phyloP scores from a whole-genome alignment of 2,888 invertebrate genomes.

The Ochropleura plecta region DNA sequence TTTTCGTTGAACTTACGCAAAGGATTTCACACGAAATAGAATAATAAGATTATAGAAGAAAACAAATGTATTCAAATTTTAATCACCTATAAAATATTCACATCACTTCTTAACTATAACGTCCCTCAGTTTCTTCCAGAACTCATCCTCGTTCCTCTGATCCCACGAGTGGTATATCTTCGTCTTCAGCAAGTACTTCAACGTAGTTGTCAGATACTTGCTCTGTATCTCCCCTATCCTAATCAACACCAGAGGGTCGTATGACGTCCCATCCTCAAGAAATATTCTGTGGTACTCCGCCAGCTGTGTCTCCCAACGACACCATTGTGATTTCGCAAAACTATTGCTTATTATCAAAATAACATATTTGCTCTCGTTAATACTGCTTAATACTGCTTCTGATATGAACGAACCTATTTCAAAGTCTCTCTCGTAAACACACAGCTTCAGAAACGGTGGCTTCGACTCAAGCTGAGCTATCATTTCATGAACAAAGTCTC shows the following conservation, averaged over 20 bases:
- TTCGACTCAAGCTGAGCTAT: conserved; percentile 91
- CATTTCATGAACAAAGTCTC: conserved; percentile 91
- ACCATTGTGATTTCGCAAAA: conserved; percentile 94
- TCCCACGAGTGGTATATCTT: conserved; percentile 92
- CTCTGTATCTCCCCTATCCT: conserved; percentile 91
- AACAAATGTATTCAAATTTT: conserved; percentile 26
- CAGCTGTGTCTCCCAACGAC: conserved; percentile 93
- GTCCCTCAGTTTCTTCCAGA: conserved; percentile 84
- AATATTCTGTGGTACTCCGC: conserved; percentile 92
- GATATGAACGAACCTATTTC: conserved; percentile 92
- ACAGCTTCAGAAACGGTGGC: conserved; percentile 91
- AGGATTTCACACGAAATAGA: background rate
- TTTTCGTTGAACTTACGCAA: background rate
- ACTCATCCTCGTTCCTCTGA: conserved; percentile 81
- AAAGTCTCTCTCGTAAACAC: conserved; percentile 93
- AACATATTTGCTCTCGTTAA: conserved; percentile 92
- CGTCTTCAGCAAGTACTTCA: conserved; percentile 91
- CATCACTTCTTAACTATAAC: conserved; percentile 73
- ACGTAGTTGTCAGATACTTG: conserved; percentile 90
- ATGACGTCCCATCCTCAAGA: conserved; percentile 89
- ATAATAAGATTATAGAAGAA: conserved; percentile 10
- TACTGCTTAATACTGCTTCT: conserved; percentile 92
- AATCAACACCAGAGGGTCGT: conserved; percentile 91
- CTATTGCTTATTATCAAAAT: conserved; percentile 92
- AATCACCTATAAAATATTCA: conserved; percentile 33